Evolutionary conservation across 1,140 invertebrate species (phyloP).

Genomic region (Coptotermes formosanus): DNA sequence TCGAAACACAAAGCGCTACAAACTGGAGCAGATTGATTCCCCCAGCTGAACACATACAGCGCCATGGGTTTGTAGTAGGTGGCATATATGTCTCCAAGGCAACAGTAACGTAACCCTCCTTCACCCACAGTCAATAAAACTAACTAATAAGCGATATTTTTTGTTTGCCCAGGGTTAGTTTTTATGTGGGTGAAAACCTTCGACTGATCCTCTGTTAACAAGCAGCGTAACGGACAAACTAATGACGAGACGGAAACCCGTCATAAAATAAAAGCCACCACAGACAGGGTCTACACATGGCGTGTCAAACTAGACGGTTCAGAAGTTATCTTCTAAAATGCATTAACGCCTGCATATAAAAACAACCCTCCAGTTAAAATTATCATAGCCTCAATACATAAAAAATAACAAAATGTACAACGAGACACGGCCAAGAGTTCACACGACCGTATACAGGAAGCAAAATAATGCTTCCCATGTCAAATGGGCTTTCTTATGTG

Average conservation of each 20-base stretch:
- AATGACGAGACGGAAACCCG: not conserved
- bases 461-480: not conserved
- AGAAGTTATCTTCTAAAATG: not conserved
- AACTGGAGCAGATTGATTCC: no score
- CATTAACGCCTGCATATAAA: not conserved
- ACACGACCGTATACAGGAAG: not conserved
- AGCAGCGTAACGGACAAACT: not conserved
- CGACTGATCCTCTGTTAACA: not conserved
- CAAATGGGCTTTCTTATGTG: not conserved
- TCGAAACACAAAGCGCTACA: no score
- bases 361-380: not conserved
- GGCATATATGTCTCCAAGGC: not conserved
- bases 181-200: slow-evolving; percentile 5
- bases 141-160: not conserved
- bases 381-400: not conserved
- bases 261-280: not conserved
- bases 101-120: not conserved
- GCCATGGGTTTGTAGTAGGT: not conserved
- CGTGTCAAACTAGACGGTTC: not conserved
- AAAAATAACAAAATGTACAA: not conserved
- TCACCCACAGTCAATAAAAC: not conserved
- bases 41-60: no score
- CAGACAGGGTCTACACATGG: not conserved
- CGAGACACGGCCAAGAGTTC: not conserved
- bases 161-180: not conserved